phyloP scores from a whole-genome alignment of 2,888 invertebrate species.

The Drosophila aldrichi region DNA sequence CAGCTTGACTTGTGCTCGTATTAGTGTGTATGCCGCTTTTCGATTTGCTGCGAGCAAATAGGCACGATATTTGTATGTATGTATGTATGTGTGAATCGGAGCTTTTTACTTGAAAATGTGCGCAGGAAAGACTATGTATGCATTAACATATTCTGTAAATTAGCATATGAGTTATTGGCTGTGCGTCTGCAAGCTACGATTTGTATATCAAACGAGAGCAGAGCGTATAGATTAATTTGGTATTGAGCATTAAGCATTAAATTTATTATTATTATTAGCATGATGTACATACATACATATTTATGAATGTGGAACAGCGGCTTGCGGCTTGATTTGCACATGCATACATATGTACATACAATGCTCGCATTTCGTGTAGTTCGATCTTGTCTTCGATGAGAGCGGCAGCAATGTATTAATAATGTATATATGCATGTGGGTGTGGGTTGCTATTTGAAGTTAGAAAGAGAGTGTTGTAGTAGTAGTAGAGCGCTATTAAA shows the following conservation, averaged over 20 bases:
- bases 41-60: not conserved
- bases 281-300: no score
- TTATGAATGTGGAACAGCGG: not conserved
- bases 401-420: not conserved
- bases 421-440: not conserved
- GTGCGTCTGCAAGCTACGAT: not conserved
- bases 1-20: not conserved
- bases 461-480: not conserved
- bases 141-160: not conserved
- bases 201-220: not conserved
- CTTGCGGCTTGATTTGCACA: no score
- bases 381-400: not conserved
- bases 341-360: no score
- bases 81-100: not conserved
- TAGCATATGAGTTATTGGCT: no score
- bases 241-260: not conserved
- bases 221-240: no score
- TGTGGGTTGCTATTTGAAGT: not conserved
- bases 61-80: not conserved
- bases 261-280: not conserved
- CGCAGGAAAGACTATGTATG: not conserved
- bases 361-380: not conserved
- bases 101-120: not conserved
- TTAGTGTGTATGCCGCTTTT: not conserved
- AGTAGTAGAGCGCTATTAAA: no score